phyloP scores from a whole-genome alignment of 1,140 invertebrate species.

The Ceratoteleas bidentatus region DNA sequence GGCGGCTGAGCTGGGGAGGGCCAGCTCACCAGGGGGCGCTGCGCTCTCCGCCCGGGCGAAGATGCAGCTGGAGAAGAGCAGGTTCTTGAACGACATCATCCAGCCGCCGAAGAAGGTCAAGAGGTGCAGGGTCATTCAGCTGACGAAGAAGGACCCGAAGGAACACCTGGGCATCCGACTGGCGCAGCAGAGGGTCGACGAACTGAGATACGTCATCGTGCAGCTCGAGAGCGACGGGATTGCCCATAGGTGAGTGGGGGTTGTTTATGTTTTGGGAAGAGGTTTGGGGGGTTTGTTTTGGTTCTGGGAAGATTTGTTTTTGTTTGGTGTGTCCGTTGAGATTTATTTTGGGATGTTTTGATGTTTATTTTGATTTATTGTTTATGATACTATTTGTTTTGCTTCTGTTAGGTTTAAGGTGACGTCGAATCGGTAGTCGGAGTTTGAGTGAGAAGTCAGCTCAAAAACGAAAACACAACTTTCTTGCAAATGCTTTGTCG shows the following conservation, averaged over 20 bases:
- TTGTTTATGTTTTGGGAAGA: no score
- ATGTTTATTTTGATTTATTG: no score
- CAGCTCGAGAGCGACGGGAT: conserved; percentile 90
- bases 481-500: no score
- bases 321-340: no score
- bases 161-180: conserved; percentile 87
- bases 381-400: no score
- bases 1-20: conserved; percentile 10
- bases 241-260: conserved; percentile 85
- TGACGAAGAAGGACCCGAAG: conserved; percentile 83
- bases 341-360: no score
- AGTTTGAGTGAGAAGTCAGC: no score
- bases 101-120: conserved; percentile 73
- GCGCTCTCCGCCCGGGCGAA: conserved; percentile 72
- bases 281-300: no score
- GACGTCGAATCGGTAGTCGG: no score
- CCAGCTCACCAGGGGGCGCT: conserved; percentile 20
- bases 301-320: no score
- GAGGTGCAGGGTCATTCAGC: conserved; percentile 74
- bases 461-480: no score
- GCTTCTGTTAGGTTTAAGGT: no score
- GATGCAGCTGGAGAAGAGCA: conserved; percentile 78
- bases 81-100: conserved; percentile 78
- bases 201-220: conserved; percentile 90
- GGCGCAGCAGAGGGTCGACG: conserved; percentile 84